Conservation (phyloP, 53 echinoderm and acorn worm genomes). For the Holothuria leucospilota region DNA sequence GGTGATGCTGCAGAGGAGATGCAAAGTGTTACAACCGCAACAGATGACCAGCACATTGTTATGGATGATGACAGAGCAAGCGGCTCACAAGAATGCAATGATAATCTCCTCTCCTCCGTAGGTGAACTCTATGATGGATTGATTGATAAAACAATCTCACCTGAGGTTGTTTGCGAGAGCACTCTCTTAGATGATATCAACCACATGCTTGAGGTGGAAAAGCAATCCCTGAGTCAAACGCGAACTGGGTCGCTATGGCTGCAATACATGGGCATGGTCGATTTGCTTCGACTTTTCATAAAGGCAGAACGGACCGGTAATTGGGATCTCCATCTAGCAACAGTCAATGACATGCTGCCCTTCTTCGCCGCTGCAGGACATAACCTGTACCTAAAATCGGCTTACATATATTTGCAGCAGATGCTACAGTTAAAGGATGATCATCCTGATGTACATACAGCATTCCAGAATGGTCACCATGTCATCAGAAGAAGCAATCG, state of each 20-base stretch:
- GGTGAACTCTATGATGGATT: slow-evolving; percentile 12
- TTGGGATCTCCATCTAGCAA: slow-evolving; percentile 52
- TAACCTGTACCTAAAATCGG: slow-evolving; percentile 51
- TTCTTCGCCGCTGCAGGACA: slow-evolving; percentile 49
- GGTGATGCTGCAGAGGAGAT: neutral
- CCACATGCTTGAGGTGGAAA: slow-evolving; percentile 21
- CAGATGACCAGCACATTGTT: slow-evolving; percentile 8
- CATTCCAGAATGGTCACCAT: slow-evolving; percentile 14
- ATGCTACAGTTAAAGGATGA: slow-evolving; percentile 29
- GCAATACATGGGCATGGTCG: slow-evolving; percentile 55
- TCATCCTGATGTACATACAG: slow-evolving; percentile 13
- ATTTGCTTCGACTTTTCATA: slow-evolving; percentile 35
- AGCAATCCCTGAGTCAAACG: neutral
- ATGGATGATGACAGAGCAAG: neutral
- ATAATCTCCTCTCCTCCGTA: neutral
- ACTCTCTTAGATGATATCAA: slow-evolving; percentile 21
- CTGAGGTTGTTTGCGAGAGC: neutral
- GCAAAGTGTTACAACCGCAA: slow-evolving; percentile 8
- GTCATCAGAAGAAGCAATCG: slow-evolving; percentile 43
- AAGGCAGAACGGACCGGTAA: slow-evolving; percentile 52
- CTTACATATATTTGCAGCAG: slow-evolving; percentile 31
- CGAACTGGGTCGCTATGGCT: slow-evolving; percentile 48
- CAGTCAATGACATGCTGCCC: slow-evolving; percentile 42
- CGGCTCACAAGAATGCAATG: slow-evolving; percentile 2
- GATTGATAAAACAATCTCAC: slow-evolving; percentile 27